Evolutionary conservation across 2,113 vertebrate species (phyloP).

Genomic region (Xiphorhynchus elegans): DNA sequence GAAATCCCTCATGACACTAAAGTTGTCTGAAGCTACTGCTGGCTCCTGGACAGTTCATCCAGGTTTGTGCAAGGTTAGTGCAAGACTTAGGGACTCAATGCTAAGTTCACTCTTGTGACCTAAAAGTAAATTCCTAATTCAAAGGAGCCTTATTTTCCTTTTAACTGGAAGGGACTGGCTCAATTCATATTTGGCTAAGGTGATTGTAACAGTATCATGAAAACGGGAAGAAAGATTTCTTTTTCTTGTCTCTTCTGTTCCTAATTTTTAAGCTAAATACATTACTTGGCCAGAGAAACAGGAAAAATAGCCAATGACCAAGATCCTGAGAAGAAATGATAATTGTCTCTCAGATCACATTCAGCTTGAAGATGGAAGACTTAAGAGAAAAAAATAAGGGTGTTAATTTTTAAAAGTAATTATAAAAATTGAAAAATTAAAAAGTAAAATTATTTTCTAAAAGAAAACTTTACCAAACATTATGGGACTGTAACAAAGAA

Average conservation of each 20-base stretch:
- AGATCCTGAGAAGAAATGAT: neutral
- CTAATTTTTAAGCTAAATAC: neutral
- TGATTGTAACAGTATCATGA: neutral
- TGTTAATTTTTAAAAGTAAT: neutral
- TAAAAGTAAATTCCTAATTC: neutral
- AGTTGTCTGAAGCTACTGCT: neutral
- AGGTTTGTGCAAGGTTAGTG: neutral
- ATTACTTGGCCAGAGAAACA: neutral
- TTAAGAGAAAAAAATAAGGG: neutral
- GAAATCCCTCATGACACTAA: neutral
- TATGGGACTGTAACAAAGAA: neutral
- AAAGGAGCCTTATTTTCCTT: neutral
- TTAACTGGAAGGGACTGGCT: neutral
- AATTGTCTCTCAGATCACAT: neutral
- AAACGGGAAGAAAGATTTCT: neutral
- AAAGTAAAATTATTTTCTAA: neutral
- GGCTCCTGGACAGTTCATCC: neutral
- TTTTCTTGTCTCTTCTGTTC: neutral
- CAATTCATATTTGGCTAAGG: neutral
- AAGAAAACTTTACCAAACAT: neutral
- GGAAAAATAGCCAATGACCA: neutral
- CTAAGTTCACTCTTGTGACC: neutral
- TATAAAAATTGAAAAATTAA: neutral
- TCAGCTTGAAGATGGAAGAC: neutral
- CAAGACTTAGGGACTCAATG: neutral